Conservation (phyloP, 2,888 invertebrate genomes). For the Meloe dianella region DNA sequence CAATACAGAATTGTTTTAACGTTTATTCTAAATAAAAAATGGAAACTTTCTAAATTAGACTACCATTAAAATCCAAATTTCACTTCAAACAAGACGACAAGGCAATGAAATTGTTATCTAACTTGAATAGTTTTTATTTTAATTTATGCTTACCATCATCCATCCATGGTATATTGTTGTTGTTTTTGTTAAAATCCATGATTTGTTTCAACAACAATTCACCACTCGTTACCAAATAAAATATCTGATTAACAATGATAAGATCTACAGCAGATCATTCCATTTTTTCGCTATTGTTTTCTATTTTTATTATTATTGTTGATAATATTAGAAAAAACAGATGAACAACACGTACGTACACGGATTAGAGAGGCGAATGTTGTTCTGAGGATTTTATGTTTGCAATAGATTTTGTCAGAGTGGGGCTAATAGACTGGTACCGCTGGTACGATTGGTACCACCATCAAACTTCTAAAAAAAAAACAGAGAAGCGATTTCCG, state of each 20-base stretch:
- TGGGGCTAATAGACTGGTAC: conserved; percentile 38
- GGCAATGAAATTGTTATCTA: not conserved
- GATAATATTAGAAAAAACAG: not conserved
- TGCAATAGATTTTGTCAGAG: conserved; percentile 25
- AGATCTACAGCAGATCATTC: not conserved
- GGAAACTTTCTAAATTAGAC: not conserved
- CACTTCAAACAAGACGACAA: not conserved
- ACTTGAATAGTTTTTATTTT: not conserved
- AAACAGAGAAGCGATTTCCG: conserved; percentile 21
- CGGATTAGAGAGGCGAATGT: not conserved
- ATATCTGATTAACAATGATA: not conserved
- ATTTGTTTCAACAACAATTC: not conserved
- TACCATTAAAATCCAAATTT: not conserved
- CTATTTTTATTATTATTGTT: not conserved
- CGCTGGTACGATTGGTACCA: conserved; percentile 43
- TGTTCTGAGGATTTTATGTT: conserved; percentile 9
- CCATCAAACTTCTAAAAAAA: not conserved
- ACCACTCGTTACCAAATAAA: too few species aligned
- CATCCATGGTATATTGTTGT: conserved; percentile 33
- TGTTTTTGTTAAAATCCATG: conserved; percentile 29
- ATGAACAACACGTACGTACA: not conserved
- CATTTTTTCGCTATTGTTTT: not conserved
- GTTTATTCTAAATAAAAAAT: not conserved
- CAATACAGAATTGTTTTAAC: too few species aligned
- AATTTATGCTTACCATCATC: conserved; percentile 27